Evolutionary conservation across 2,888 invertebrate genomes (phyloP).

Genomic region (Andrena praecox): DNA sequence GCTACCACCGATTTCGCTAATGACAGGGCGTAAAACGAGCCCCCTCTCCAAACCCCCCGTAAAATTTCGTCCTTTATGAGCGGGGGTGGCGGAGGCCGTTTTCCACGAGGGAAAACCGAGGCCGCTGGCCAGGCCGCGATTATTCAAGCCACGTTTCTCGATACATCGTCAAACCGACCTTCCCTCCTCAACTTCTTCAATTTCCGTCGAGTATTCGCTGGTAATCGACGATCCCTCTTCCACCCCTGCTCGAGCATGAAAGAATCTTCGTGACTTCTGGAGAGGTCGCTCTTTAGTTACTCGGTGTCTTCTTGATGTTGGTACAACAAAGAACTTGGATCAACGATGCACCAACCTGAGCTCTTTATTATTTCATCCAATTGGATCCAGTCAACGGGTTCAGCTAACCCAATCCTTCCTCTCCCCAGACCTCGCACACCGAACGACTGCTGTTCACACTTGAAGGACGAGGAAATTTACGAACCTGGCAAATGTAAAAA

Average conservation of each 20-base stretch:
- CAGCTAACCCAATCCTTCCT: too few species aligned
- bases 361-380: neutral
- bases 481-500: neutral
- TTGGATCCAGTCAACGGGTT: too few species aligned
- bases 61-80: slow-evolving; percentile 73
- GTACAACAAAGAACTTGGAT: slow-evolving; percentile 1
- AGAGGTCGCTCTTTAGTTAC: too few species aligned
- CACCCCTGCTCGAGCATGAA: neutral
- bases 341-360: neutral
- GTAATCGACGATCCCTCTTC: slow-evolving; percentile 20
- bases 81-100: slow-evolving; percentile 3
- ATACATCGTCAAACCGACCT: slow-evolving; percentile 56
- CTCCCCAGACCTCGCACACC: neutral
- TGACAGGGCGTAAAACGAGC: slow-evolving; percentile 73
- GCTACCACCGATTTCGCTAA: slow-evolving; percentile 73
- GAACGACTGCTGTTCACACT: neutral
- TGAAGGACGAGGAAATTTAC: too few species aligned
- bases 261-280: slow-evolving; percentile 20
- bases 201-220: slow-evolving; percentile 35
- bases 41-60: slow-evolving; percentile 23
- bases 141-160: slow-evolving; percentile 68
- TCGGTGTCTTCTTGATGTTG: neutral
- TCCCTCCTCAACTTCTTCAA: slow-evolving; percentile 36
- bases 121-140: slow-evolving; percentile 31
- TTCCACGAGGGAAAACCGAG: slow-evolving; percentile 28